These are phyloP conservation scores for Nipponacmea schrenckii DNA, from an alignment of 2,888 invertebrate genomes.

Conservation along the genomic window DNA sequence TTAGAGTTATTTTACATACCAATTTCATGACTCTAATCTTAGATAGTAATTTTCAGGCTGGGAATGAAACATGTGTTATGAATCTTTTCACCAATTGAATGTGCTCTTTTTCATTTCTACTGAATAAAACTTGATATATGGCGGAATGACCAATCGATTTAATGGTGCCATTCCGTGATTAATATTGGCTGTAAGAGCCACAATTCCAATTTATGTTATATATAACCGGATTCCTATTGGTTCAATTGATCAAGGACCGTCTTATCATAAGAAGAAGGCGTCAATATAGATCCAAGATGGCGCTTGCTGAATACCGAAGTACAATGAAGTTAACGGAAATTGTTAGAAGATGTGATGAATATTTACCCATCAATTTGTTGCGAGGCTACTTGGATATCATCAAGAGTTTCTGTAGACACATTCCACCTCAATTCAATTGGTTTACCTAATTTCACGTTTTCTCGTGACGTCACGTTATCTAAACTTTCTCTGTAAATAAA, in stretches of 20 bases:
- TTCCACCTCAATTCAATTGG: slow-evolving; percentile 63
- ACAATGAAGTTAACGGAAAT: too few species aligned
- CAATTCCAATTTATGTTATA: too few species aligned
- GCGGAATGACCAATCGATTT: not conserved
- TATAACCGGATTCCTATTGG: too few species aligned
- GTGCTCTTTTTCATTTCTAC: not conserved
- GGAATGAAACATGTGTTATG: not conserved
- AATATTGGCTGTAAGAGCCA: too few species aligned
- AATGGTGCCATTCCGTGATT: too few species aligned
- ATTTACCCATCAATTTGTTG: slow-evolving; percentile 62
- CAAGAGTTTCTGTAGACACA: slow-evolving; percentile 44
- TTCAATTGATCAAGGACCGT: too few species aligned
- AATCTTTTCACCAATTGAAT: not conserved
- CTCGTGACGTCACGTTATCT: slow-evolving; percentile 1
- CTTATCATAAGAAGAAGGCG: too few species aligned
- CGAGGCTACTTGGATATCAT: slow-evolving; percentile 47
- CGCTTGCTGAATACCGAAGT: not conserved
- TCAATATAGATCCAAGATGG: too few species aligned
- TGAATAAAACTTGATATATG: not conserved
- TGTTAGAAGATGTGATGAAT: not conserved
- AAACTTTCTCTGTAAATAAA: slow-evolving; percentile 2
- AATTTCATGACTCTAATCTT: too few species aligned
- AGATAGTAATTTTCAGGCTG: not conserved
- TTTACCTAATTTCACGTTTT: slow-evolving; percentile 45
- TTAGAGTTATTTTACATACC: too few species aligned